Evolutionary conservation across 2,113 vertebrate species (phyloP), one percentile per base, ranked within the genome.

Genomic region (Rhea americana): DNA sequence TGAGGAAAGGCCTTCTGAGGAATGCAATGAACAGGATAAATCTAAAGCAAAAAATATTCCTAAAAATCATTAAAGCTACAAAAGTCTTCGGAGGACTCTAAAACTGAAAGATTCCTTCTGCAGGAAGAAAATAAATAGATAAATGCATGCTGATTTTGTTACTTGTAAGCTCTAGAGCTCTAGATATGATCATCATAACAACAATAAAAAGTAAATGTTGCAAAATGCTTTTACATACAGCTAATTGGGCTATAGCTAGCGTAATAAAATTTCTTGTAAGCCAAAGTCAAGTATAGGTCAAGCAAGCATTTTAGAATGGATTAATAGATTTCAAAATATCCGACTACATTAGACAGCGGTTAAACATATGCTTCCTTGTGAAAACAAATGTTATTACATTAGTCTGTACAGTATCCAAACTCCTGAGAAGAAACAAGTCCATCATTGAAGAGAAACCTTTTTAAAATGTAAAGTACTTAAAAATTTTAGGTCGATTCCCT

Each of bases 251-350:
- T 87, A 30, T 76, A 70, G 70, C 68, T 21, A 68, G 55, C 19
- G 20, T 30, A 75, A 94, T 82, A 93, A 94, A 89, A 95, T 85
- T 82, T 87, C 58, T 71, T 82, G 41, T 89, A 87, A 93, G 25
- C 19, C 59, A 59, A 82, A 79, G 88, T 93, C 88, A 95, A 91
- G 78, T 77, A 45, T 14, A 87, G 88, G 84, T 92, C 81, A 95
- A 91, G 67, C 26, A 89, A 91, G 74, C 37, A 70, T 90, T 90
- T 90, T 70, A 80, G 86, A 90, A 85, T 45, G 74, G 71, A 93
- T 94, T 67, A 85, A 79, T 24, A 87, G 83, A 94, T 90, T 95
- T 89, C 88, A 71, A 87, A 93, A 82, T 37, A 82, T 16, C 30
- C n/a, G 0, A 39, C 71, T 89, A 47, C 24, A 43, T 58, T 41